Evolutionary conservation across 2,888 invertebrate species (phyloP), one percentile per base, ranked within the genome.

Genomic region (Amiota communis): DNA sequence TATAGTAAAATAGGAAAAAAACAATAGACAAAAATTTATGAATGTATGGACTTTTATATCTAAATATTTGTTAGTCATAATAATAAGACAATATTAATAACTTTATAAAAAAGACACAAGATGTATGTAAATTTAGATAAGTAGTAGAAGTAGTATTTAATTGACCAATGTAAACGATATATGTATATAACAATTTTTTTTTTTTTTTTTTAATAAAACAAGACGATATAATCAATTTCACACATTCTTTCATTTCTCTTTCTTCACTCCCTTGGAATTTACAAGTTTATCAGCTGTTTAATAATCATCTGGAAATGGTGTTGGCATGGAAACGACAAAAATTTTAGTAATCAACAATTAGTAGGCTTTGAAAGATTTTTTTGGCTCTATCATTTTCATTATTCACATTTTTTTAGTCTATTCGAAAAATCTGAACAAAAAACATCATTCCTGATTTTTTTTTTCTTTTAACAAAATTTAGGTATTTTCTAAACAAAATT

Each of bases 401-500:
- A 15, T 1, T 20, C 8, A 51, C 13, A 47, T 12, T 46, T 23
- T 67, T 59, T 67, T 67, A 65, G 49, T 47, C 51, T 67, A 20
- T 67, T 51, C 12, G 8, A 67, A 67, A 8, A 15, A 8, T 65
- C 15, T 2, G 23, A 12, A 11, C n/a, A 72, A 74, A 73, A 67
- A 23, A 57, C 23, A 36, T 36, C 36, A 23, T 23, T 6, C 3
- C 20, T 6, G 0, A 17, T 17, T 20, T 59, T 59, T 59, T 59
- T 17, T 59, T 59, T 59, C 20, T 17, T 59, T 20, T 20, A 59
- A 59, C 4, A 15, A 9, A 13, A 17, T 61, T 77, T 77, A 70
- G 11, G 75, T 67, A 20, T 59, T 64, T 23, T 23, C 23, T 3
- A 23, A 68, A 76, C 63, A 77, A 77, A 77, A 74, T 77, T 64